Percentiles rank a stretch among this genome's conserved stretches.
Conservation (phyloP, 2,888 invertebrate genomes). For the Polydrusus cervinus region DNA sequence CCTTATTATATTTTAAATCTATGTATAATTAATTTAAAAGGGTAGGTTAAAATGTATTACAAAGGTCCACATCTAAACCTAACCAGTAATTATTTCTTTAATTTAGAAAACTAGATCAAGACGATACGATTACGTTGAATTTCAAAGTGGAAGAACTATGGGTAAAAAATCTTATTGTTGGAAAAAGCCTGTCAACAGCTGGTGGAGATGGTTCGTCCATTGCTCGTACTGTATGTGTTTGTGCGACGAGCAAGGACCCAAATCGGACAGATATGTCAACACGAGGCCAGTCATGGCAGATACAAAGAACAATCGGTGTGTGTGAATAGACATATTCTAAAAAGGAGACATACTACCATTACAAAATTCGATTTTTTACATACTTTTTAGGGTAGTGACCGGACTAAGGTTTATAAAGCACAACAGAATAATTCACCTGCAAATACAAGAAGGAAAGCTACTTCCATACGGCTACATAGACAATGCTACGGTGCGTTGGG, state of each 20-base stretch:
- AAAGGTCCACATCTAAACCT: too few species aligned
- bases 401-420: conserved; percentile 83
- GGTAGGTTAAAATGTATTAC: too few species aligned
- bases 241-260: conserved; percentile 82
- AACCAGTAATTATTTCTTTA: too few species aligned
- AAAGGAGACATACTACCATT: neutral
- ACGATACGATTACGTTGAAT: conserved; percentile 87
- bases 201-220: conserved; percentile 92
- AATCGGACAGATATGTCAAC: conserved; percentile 88
- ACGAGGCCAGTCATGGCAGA: conserved; percentile 78
- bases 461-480: conserved; percentile 79
- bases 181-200: conserved; percentile 82
- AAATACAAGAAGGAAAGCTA: conserved; percentile 84
- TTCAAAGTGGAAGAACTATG: conserved; percentile 81
- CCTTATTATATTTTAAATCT: too few species aligned
- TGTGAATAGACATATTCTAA: neutral
- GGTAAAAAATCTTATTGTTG: conserved; percentile 76
- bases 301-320: conserved; percentile 77
- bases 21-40: too few species aligned
- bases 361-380: too few species aligned
- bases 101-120: conserved; percentile 65
- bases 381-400: conserved; percentile 81
- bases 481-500: conserved; percentile 77
- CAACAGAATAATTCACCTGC: conserved; percentile 86
- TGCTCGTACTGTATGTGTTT: conserved; percentile 92